Evolutionary conservation across 1,140 invertebrate species (phyloP), one percentile per base, ranked within the genome.

Genomic region (Megathymus violae): DNA sequence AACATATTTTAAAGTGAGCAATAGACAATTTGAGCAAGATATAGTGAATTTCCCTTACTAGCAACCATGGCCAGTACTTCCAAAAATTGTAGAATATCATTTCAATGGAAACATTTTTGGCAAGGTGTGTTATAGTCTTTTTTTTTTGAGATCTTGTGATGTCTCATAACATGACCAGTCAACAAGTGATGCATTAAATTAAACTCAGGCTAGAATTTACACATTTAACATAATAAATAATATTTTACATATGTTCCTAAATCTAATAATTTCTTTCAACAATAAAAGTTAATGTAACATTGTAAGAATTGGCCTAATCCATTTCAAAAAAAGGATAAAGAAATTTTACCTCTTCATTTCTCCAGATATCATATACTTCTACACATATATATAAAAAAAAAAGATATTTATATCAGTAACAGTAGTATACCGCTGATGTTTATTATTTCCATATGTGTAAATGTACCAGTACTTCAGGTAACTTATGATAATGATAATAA

Each of bases 81-180:
- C 11, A 59, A 59, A 17, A 59, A 40, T 68, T 47, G 16, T n/a
- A 52, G 50, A 50, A 62, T 51, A 58, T 63, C 40, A 27, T 60
- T 25, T 52, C 50, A 36, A 31, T 64, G 43, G 34, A 62, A 58
- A 16, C 6, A 54, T 74, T 76, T 79, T 73, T 84, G 77, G 77
- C 80, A 82, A 82, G 77, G 69, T 54, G 73, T 62, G 69, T n/a
- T n/a, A 69, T 46, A 64, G 61, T 70, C 78, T 68, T 78, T 74
- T 78, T 76, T 62, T 67, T 41, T 71, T 73, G 79, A 82, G 80
- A 82, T 82, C 80, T 69, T 73, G 72, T 74, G 69, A 78, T 78
- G 76, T 54, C 60, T 67, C 66, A 69, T 58, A 14, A 34, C 44
- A 59, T 72, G 76, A 78, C 74, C 76, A 81, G 75, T 71, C 58